Conservation (phyloP, 2,888 invertebrate genomes). For the Oscheius myriophilus region DNA sequence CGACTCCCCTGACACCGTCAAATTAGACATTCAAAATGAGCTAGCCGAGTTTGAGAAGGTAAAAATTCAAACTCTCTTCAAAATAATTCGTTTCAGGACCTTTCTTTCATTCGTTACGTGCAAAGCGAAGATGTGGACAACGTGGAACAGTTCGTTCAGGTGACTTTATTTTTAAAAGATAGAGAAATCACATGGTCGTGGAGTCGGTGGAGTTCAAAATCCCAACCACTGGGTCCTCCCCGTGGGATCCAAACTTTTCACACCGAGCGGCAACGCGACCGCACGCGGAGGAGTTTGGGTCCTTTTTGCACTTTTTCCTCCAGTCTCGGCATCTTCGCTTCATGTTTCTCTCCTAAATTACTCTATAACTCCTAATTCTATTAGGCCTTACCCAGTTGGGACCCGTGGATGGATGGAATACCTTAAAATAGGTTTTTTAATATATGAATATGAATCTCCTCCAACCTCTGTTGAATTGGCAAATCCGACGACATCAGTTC, state of each 20-base stretch:
- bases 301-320: slow-evolving; percentile 15
- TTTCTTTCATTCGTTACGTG: slow-evolving; percentile 68
- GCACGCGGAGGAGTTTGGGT: slow-evolving; percentile 3
- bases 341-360: slow-evolving; percentile 14
- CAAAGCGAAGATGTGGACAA: slow-evolving; percentile 69
- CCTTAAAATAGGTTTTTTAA: too few relatives aligned
- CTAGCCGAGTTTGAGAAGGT: slow-evolving; percentile 63
- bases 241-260: not conserved
- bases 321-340: slow-evolving; percentile 6
- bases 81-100: slow-evolving; percentile 45
- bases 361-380: too few relatives aligned
- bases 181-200: too few relatives aligned
- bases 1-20: slow-evolving; percentile 46
- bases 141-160: slow-evolving; percentile 68
- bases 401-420: not conserved
- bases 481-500: too few relatives aligned
- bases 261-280: slow-evolving; percentile 23
- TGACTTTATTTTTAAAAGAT: slow-evolving; percentile 34
- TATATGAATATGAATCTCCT: too few relatives aligned
- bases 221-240: too few relatives aligned
- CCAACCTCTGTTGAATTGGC: too few relatives aligned
- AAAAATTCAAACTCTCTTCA: not conserved
- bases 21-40: slow-evolving; percentile 65
- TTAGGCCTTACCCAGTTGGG: slow-evolving; percentile 20
- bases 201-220: too few relatives aligned